Conservation (phyloP, 2,888 invertebrate species). For the Agapostemon virescens region DNA sequence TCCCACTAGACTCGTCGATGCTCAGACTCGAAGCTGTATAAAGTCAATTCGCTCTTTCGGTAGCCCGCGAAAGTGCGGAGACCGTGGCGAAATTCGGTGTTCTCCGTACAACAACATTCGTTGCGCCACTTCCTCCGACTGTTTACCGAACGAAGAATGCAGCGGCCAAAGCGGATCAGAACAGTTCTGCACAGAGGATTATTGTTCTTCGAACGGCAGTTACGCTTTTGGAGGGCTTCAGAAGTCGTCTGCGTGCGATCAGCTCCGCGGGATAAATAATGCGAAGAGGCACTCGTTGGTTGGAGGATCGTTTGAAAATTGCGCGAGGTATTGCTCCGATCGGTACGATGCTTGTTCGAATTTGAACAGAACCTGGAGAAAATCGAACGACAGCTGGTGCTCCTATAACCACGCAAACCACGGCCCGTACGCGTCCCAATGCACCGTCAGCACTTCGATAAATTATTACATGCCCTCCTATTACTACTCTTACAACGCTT, state of each 20-base stretch:
- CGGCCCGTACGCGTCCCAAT: neutral
- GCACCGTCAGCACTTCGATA: neutral
- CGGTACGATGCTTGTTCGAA: slow-evolving; percentile 30
- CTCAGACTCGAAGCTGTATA: neutral
- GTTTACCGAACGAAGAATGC: neutral
- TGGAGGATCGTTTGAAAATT: slow-evolving; percentile 18
- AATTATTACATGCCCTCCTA: slow-evolving; percentile 7
- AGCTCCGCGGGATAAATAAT: slow-evolving; percentile 25
- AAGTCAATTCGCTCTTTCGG: neutral
- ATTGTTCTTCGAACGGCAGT: neutral
- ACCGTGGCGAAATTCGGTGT: neutral
- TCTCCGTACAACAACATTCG: neutral
- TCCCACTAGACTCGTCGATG: neutral
- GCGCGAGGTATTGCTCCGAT: slow-evolving; percentile 5
- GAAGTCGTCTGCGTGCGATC: slow-evolving; percentile 22
- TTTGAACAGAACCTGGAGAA: neutral
- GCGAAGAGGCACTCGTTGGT: neutral
- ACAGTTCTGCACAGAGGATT: slow-evolving; percentile 1
- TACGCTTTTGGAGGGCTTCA: neutral
- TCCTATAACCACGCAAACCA: neutral
- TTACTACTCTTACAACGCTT: slow-evolving; percentile 15
- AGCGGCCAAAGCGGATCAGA: neutral
- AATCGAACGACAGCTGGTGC: slow-evolving; percentile 14
- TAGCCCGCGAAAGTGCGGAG: neutral
- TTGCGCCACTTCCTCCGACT: neutral